Percentiles rank a stretch among this genome's conserved stretches.
Evolutionary conservation across 2,888 invertebrate genomes (phyloP).

Genomic region (Pedicia rivosa): DNA sequence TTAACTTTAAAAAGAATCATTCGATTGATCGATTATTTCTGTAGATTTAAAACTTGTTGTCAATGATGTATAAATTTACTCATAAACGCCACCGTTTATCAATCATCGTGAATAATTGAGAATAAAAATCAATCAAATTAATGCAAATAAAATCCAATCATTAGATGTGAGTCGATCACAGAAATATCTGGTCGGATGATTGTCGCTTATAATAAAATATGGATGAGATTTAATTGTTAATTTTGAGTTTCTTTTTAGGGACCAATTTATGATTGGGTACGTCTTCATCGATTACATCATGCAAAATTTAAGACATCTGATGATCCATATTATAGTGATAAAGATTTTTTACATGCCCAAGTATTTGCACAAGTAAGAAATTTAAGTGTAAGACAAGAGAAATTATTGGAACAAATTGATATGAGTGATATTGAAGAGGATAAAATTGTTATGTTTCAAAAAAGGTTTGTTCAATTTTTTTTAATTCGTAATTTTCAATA

Average conservation of each 20-base stretch:
- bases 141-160: too few relatives aligned
- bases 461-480: conserved; percentile 40
- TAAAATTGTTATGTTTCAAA: conserved; percentile 65
- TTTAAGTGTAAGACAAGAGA: conserved; percentile 46
- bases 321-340: conserved; percentile 65
- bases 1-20: too few relatives aligned
- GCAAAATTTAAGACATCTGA: conserved; percentile 55
- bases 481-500: too few relatives aligned
- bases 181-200: too few relatives aligned
- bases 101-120: too few relatives aligned
- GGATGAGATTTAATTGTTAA: too few relatives aligned
- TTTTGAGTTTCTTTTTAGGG: conserved; percentile 47
- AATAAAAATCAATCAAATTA: background rate
- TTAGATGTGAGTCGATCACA: too few relatives aligned
- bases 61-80: too few relatives aligned
- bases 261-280: conserved; percentile 70
- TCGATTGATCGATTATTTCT: too few relatives aligned
- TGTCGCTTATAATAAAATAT: too few relatives aligned
- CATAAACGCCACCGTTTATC: too few relatives aligned
- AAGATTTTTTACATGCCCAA: conserved; percentile 71
- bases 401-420: conserved; percentile 49
- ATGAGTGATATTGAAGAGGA: conserved; percentile 67
- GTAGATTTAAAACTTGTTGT: too few relatives aligned
- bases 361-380: conserved; percentile 50
- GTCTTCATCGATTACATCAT: conserved; percentile 69